Conservation (phyloP, 2,888 invertebrate genomes). For the Oligia latruncula region DNA sequence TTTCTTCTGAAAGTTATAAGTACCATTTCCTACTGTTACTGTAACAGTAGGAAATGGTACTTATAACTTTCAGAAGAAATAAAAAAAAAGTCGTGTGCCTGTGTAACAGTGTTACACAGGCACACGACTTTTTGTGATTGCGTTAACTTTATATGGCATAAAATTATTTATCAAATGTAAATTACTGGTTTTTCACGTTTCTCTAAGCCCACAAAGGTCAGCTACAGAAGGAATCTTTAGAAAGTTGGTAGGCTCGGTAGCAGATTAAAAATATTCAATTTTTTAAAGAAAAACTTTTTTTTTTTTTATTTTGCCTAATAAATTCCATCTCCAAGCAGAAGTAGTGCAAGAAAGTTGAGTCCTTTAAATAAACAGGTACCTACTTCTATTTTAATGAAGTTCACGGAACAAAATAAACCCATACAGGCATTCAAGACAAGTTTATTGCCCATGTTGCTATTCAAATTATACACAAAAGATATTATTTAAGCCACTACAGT, state of each 20-base stretch:
- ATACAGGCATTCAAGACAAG: slow-evolving; percentile 12
- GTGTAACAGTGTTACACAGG: too few species aligned
- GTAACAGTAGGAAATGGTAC: too few species aligned
- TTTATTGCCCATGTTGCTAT: slow-evolving; percentile 33
- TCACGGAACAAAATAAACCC: slow-evolving; percentile 27
- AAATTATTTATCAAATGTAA: neutral
- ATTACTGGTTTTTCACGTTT: neutral
- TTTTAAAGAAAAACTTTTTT: neutral
- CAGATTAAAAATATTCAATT: too few species aligned
- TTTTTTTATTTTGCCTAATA: neutral
- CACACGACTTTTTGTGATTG: neutral
- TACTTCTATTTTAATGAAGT: slow-evolving; percentile 18
- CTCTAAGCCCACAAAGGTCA: slow-evolving; percentile 13
- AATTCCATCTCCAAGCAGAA: neutral
- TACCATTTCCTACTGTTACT: neutral
- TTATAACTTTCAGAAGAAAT: too few species aligned
- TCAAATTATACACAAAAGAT: slow-evolving; percentile 37
- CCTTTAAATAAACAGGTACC: neutral
- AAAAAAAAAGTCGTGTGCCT: too few species aligned
- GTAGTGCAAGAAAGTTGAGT: neutral
- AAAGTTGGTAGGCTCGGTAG: slow-evolving; percentile 8
- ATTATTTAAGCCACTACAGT: slow-evolving; percentile 31
- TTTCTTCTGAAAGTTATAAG: neutral
- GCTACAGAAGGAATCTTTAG: slow-evolving; percentile 3
- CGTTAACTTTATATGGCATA: neutral